Evolutionary conservation across 2,797 vertebrate species (phyloP).

Genomic region (Cyprinella venusta): DNA sequence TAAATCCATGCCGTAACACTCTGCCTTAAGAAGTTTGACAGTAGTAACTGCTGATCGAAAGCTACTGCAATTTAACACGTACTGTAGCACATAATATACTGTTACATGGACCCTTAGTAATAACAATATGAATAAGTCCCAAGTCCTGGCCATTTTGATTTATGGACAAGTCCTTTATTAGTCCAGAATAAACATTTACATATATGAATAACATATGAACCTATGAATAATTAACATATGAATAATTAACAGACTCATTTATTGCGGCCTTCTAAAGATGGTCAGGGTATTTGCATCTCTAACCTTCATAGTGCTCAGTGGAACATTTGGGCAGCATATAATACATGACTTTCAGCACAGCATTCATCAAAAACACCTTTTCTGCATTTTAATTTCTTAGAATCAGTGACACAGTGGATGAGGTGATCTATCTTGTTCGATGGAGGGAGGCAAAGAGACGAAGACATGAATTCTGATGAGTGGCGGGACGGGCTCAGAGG

Average conservation of each 20-base stretch:
- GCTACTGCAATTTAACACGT: conserved; percentile 23
- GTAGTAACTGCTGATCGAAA: conserved; percentile 47
- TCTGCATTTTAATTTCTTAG: conserved; percentile 17
- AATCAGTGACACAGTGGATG: conserved; percentile 27
- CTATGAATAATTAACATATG: conserved; percentile 40
- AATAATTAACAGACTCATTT: conserved; percentile 59
- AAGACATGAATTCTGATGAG: conserved; percentile 51
- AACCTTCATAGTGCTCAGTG: conserved; percentile 11
- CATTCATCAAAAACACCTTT: conserved; percentile 26
- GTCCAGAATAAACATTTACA: conserved; percentile 71
- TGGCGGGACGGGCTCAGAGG: conserved; percentile 1
- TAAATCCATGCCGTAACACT: conserved; percentile 28
- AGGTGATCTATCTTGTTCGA: conserved; percentile 44
- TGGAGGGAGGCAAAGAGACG: conserved; percentile 24
- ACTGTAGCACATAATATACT: not conserved
- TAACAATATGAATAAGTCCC: conserved; percentile 69
- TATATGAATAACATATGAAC: conserved; percentile 50
- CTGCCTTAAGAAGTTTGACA: conserved; percentile 42
- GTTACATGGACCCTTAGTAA: conserved; percentile 62
- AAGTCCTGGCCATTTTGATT: conserved; percentile 62
- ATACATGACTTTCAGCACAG: conserved; percentile 8
- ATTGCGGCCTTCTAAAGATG: conserved; percentile 37
- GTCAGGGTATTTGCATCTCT: conserved; percentile 9
- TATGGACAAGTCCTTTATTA: conserved; percentile 65
- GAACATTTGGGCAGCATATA: not conserved